phyloP scores from a whole-genome alignment of 2,797 vertebrate species.

The Trematocara caparti region DNA sequence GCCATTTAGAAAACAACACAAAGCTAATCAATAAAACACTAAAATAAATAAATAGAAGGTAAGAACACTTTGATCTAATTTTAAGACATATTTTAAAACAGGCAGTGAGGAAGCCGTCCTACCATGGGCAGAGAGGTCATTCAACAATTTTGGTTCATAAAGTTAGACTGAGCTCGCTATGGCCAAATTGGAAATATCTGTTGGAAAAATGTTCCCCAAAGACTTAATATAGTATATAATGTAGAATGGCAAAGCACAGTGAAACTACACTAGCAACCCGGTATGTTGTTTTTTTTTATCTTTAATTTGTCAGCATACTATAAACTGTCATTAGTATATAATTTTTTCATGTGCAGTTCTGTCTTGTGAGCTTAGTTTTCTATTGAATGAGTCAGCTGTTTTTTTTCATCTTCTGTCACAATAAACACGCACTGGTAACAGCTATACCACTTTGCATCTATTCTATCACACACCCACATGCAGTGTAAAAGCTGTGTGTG shows the following conservation, averaged over 20 bases:
- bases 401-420: constrained; percentile 9
- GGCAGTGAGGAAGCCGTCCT: background rate
- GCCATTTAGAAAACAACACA: background rate
- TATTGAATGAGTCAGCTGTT: background rate
- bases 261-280: background rate
- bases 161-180: background rate
- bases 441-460: background rate
- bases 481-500: background rate
- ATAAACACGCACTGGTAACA: constrained; percentile 3
- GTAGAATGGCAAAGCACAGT: background rate
- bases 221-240: background rate
- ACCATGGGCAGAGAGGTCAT: background rate
- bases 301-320: constrained; percentile 5
- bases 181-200: background rate
- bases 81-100: background rate
- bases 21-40: background rate
- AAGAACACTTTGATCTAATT: background rate
- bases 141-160: background rate
- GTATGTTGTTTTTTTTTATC: background rate
- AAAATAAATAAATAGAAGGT: background rate
- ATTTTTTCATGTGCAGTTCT: background rate
- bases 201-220: background rate
- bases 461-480: constrained; percentile 26
- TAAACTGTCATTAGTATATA: constrained; percentile 1
- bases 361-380: background rate